Percentiles rank a stretch among this genome's conserved stretches.
phyloP scores from a whole-genome alignment of 2,797 vertebrate species.

The Onychomys torridus region DNA sequence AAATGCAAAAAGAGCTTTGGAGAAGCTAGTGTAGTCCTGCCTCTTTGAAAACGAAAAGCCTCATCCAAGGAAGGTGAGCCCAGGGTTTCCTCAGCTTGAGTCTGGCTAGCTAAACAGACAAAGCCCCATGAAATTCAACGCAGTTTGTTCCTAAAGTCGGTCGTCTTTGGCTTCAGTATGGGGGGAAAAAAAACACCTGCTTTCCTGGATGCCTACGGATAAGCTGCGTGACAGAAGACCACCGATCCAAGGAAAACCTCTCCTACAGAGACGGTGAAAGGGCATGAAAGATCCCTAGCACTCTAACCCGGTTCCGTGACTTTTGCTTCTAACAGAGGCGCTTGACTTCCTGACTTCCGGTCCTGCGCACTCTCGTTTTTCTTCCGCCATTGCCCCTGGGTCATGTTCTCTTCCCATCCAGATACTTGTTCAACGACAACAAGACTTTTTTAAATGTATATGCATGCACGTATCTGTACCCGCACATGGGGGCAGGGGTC shows the following conservation, averaged over 20 bases:
- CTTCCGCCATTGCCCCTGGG: neutral
- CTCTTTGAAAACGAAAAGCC: neutral
- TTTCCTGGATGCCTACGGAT: neutral
- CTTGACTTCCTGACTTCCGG: neutral
- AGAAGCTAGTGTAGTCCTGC: neutral
- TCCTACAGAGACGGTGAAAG: neutral
- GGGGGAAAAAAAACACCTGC: neutral
- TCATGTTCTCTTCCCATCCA: neutral
- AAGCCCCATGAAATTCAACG: neutral
- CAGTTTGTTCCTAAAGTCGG: neutral
- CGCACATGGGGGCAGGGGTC: neutral
- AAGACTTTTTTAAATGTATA: neutral
- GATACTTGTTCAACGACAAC: neutral
- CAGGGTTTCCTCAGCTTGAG: neutral
- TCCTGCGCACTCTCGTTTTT: neutral
- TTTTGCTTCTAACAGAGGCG: neutral
- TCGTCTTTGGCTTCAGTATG: neutral
- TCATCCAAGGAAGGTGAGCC: neutral
- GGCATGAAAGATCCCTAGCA: neutral
- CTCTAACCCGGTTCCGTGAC: neutral
- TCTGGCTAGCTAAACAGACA: neutral
- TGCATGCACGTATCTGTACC: neutral
- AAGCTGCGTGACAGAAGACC: neutral
- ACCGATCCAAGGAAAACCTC: neutral
- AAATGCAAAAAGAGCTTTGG: neutral